These are phyloP conservation scores for Phalacrocorax carbo DNA, from an alignment of 2,113 vertebrate genomes.

Conservation along the genomic window DNA sequence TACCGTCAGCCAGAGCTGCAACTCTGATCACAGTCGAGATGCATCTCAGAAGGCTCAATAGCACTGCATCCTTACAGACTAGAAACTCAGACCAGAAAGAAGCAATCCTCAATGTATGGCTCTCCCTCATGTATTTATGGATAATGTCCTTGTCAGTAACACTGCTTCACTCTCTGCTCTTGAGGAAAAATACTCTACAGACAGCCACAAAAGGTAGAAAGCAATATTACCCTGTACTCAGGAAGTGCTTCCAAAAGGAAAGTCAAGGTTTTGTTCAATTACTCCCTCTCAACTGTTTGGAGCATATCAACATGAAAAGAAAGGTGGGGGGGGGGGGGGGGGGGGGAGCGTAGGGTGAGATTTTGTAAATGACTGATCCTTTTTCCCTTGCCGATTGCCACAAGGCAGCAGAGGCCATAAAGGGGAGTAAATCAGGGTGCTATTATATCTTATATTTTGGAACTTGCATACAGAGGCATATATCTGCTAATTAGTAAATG, in stretches of 20 bases:
- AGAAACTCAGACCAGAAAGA: neutral
- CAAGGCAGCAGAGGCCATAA: neutral
- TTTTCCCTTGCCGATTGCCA: neutral
- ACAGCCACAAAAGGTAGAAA: neutral
- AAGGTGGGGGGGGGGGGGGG: accelerated
- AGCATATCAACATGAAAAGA: neutral
- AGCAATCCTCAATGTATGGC: neutral
- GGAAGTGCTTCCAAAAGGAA: neutral
- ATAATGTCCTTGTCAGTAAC: neutral
- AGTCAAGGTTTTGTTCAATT: neutral
- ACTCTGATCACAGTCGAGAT: neutral
- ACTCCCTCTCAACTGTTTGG: neutral
- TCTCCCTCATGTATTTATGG: conserved; percentile 4
- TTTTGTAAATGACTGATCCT: neutral
- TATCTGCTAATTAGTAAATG: neutral
- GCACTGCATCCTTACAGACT: neutral
- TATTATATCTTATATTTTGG: neutral
- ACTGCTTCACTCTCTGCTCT: neutral
- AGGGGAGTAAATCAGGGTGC: neutral
- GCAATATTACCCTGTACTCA: neutral
- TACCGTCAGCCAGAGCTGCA: neutral
- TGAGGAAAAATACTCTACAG: neutral
- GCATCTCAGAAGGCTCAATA: neutral
- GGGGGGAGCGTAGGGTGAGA: accelerated
- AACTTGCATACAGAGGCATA: neutral